phyloP scores from a whole-genome alignment of 1,140 invertebrate genomes.

The Phenacoccus solenopsis region DNA sequence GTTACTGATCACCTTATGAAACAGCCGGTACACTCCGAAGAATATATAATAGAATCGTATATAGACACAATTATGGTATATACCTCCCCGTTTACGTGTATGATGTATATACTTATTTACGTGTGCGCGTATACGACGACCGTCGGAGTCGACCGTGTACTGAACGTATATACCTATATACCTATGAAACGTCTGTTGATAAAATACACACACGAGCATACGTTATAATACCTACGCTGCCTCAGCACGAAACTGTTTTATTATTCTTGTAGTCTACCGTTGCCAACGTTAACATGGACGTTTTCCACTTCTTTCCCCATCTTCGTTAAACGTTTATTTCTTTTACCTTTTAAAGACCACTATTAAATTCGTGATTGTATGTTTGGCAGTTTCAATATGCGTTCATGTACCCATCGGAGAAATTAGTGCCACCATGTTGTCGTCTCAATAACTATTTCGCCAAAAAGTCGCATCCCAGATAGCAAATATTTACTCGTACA shows the following conservation, averaged over 20 bases:
- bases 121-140: not conserved
- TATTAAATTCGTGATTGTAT: constrained; percentile 17
- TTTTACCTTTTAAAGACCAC: constrained; percentile 10
- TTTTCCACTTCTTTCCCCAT: not conserved
- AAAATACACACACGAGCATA: constrained; percentile 15
- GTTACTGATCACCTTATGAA: constrained; percentile 11
- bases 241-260: constrained; percentile 14
- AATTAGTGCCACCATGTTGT: too few species aligned
- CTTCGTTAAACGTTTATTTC: not conserved
- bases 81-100: constrained; percentile 13
- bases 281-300: constrained; percentile 14
- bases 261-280: constrained; percentile 15
- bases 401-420: too few species aligned
- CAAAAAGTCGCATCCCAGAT: too few species aligned
- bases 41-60: constrained; percentile 17
- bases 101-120: not conserved
- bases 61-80: constrained; percentile 16
- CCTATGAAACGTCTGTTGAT: constrained; percentile 5
- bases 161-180: not conserved
- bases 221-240: constrained; percentile 14
- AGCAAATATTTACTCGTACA: too few species aligned
- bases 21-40: not conserved
- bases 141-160: too few species aligned
- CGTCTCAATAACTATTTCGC: too few species aligned
- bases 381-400: constrained; percentile 3